Percentiles rank a stretch among this genome's conserved stretches.
Evolutionary conservation across 2,888 invertebrate genomes (phyloP).

Genomic region (Phortica magna): DNA sequence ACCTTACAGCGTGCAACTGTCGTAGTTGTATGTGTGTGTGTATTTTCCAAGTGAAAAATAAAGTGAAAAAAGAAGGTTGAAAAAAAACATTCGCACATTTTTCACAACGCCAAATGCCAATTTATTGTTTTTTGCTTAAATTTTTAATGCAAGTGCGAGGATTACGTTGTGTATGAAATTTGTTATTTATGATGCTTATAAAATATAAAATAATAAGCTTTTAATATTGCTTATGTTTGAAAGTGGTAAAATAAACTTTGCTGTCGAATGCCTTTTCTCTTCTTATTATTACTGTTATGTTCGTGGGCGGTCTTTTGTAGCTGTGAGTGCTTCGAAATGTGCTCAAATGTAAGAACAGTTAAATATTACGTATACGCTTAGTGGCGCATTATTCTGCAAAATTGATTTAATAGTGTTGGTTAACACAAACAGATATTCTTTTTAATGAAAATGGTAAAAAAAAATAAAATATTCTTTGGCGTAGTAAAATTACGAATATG

Average conservation of each 20-base stretch:
- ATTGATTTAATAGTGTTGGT: too few relatives aligned
- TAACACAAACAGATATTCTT: too few relatives aligned
- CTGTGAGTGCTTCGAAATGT: not conserved
- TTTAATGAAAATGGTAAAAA: too few relatives aligned
- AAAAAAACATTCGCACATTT: conserved; percentile 6
- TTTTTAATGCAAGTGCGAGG: conserved; percentile 17
- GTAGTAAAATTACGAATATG: too few relatives aligned
- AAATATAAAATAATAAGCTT: conserved; percentile 20
- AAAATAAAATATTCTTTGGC: too few relatives aligned
- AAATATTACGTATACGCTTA: too few relatives aligned
- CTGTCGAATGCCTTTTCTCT: not conserved
- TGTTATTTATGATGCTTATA: conserved; percentile 27
- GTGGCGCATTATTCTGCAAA: too few relatives aligned
- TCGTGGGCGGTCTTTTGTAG: not conserved
- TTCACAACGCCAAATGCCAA: conserved; percentile 6
- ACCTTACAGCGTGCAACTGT: too few relatives aligned
- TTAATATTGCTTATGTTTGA: not conserved
- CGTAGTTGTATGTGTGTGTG: too few relatives aligned
- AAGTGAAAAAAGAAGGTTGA: not conserved
- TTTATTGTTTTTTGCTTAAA: conserved; percentile 29
- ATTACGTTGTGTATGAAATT: conserved; percentile 18
- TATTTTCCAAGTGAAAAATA: not conserved
- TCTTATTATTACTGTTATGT: not conserved
- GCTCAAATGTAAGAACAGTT: not conserved
- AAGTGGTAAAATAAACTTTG: not conserved